Evolutionary conservation across 1,140 invertebrate species (phyloP).

Genomic region (Arion vulgaris): DNA sequence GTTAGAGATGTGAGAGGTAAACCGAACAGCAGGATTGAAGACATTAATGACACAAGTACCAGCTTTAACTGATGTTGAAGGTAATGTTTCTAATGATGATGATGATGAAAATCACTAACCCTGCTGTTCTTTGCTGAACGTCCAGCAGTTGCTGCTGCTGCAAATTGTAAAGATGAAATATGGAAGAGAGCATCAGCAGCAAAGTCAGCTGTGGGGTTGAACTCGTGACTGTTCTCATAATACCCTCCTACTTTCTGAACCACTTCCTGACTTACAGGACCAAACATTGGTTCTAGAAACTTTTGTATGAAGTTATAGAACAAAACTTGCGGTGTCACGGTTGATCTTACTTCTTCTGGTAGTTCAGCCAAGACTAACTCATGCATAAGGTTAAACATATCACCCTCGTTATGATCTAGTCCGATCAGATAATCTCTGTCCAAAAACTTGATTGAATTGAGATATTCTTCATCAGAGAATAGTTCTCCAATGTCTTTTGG

Average conservation of each 20-base stretch:
- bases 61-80: too few relatives aligned
- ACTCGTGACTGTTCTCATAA: not conserved
- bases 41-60: too few relatives aligned
- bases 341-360: not conserved
- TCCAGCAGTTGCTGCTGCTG: not conserved
- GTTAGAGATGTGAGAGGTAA: too few relatives aligned
- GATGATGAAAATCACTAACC: not conserved
- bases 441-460: slow-evolving; percentile 9
- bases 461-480: slow-evolving; percentile 9
- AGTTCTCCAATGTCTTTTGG: not conserved
- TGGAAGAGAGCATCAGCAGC: slow-evolving; percentile 20
- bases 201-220: slow-evolving; percentile 16
- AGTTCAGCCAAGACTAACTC: not conserved
- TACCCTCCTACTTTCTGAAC: not conserved
- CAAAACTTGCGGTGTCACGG: not conserved
- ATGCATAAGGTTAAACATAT: not conserved
- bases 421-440: slow-evolving; percentile 4
- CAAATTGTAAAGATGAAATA: slow-evolving; percentile 2
- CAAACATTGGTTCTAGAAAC: slow-evolving; percentile 1
- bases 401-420: not conserved
- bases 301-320: not conserved
- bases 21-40: too few relatives aligned
- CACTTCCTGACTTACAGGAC: slow-evolving; percentile 8
- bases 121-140: not conserved
- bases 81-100: too few relatives aligned